Base-by-base conservation (phyloP, 2,113 vertebrate species). In the Chiloscyllium plagiosum region DNA sequence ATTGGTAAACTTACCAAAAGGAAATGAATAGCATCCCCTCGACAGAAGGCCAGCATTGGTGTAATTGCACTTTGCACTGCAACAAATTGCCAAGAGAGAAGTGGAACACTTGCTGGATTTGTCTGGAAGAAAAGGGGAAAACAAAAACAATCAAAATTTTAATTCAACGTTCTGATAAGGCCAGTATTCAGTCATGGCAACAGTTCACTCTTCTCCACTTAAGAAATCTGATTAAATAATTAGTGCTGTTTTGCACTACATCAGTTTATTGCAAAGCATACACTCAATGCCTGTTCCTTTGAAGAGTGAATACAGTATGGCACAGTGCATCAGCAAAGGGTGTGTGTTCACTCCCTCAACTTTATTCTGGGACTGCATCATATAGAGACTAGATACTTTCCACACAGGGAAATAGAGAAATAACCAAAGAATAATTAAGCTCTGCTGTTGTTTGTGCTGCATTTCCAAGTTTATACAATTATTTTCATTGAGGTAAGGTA, bases 31-130 rank as follows among this genome's bases (percentile, higher is more conserved):
- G 98, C 97, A 0, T 99, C 98, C 96, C 99, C 99, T 98, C 99
- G 98, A 96, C 99, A 99, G 96, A 99, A 99, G 0, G 99, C 99
- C 95, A 99, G 98, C 97, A 99, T 97, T 4, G 99, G 99, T 96
- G 99, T 99, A 96, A 99, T 98, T 0, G 96, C 98, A 97, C 97
- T 99, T 97, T 99, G 98, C 29, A 98, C 98, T 0, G 98, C 98
- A 96, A 99, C 99, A 90, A 99, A 99, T 97, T 99, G 98, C 99
- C 99, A 99, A 0, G 99, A 98, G 96, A 99, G 97, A 97, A 99
- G 97, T 0, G 99, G 99, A 29, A 99, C 99, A 19, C 98, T 99
- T 5, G 98, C 98, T 37, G 99, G 99, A 96, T 99, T 99, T 70
- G 98, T 98, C 99, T 99, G 96, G 66, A 56, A 96, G 94, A 96